Percentiles rank a stretch among this genome's conserved stretches.
These are phyloP conservation scores for Thera obeliscata DNA, from an alignment of 2,888 invertebrate species.

Conservation along the genomic window DNA sequence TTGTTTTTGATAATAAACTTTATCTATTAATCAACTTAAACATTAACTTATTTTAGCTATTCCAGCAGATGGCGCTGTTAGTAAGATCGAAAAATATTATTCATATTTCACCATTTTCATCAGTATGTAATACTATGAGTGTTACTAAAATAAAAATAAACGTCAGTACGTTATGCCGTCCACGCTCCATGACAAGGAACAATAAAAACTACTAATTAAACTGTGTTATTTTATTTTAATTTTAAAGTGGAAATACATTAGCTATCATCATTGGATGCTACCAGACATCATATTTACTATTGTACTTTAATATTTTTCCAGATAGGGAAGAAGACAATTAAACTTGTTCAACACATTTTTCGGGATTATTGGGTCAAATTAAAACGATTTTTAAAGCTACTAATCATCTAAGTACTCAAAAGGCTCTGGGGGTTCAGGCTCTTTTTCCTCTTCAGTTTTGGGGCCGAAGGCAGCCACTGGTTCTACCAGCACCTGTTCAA, in stretches of 20 bases:
- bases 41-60: no score
- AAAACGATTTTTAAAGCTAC: slow-evolving; percentile 56
- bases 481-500: slow-evolving; percentile 94
- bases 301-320: slow-evolving; percentile 51
- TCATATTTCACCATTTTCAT: no score
- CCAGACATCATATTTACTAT: slow-evolving; percentile 23
- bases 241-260: slow-evolving; percentile 58
- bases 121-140: no score
- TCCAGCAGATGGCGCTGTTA: no score
- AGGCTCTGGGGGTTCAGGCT: slow-evolving; percentile 98
- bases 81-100: no score
- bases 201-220: not conserved
- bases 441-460: slow-evolving; percentile 96
- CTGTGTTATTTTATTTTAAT: slow-evolving; percentile 18
- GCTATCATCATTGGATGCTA: slow-evolving; percentile 12
- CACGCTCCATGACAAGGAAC: no score
- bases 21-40: no score
- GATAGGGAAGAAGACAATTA: slow-evolving; percentile 47
- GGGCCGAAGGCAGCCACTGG: slow-evolving; percentile 96
- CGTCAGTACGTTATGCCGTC: no score
- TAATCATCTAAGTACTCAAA: slow-evolving; percentile 96
- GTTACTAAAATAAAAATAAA: no score
- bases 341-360: slow-evolving; percentile 64
- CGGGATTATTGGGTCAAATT: slow-evolving; percentile 50
- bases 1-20: no score